phyloP scores from a whole-genome alignment of 2,113 vertebrate species.

The Pelecanus crispus region DNA sequence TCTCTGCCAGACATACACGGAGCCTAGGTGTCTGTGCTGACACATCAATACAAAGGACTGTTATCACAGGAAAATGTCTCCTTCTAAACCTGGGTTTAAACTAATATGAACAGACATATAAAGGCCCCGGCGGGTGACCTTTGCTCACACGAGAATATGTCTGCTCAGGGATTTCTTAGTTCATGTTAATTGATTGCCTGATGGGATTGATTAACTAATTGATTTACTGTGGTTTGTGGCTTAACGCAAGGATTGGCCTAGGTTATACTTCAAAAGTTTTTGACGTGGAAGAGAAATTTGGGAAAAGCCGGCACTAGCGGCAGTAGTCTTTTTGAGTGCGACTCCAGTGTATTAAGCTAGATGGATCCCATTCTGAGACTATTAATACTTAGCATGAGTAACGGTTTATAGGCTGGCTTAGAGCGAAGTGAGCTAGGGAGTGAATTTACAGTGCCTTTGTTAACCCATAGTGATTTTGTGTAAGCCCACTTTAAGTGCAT shows the following conservation, averaged over 20 bases:
- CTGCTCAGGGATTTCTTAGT: slow-evolving; percentile 52
- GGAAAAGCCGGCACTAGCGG: background rate
- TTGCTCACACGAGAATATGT: background rate
- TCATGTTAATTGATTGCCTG: slow-evolving; percentile 59
- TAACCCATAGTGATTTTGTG: background rate
- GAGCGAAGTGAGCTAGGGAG: background rate
- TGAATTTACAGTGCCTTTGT: background rate
- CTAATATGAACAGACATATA: slow-evolving; percentile 41
- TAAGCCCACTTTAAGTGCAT: background rate
- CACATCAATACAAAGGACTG: slow-evolving; percentile 49
- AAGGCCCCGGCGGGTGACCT: background rate
- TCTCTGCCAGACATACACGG: background rate
- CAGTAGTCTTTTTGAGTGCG: rapidly evolving
- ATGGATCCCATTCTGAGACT: background rate
- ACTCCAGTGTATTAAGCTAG: background rate
- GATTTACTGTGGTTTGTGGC: slow-evolving; percentile 46
- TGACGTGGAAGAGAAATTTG: background rate
- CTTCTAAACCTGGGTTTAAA: slow-evolving; percentile 30
- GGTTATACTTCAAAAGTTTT: background rate
- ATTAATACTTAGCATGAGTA: background rate
- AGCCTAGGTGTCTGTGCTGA: slow-evolving; percentile 53
- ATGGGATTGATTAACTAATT: slow-evolving; percentile 60
- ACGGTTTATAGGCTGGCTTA: background rate
- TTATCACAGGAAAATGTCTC: slow-evolving; percentile 52
- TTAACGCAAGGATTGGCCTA: background rate